Evolutionary conservation across 2,888 invertebrate genomes (phyloP), one percentile per base, ranked within the genome.

Genomic region (Mythimna vitellina): DNA sequence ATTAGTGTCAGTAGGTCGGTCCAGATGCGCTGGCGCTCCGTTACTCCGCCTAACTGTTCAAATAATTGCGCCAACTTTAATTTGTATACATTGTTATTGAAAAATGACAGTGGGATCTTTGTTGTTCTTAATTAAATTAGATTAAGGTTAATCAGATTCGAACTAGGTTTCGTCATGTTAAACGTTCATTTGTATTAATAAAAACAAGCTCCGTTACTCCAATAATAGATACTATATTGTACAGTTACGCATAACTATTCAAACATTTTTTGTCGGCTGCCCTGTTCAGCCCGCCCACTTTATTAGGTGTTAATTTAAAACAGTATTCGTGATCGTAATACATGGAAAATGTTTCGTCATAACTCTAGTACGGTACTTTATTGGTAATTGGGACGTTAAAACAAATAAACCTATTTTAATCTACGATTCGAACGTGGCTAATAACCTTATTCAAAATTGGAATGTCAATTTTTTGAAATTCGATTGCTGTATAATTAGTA

Each of bases 1-100:
- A 93, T 93, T 91, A 91, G 92, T 95, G 96, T 95, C 94, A 96
- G 94, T 96, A 89, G 94, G 96, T 85, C 94, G 93, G 87, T 92
- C 93, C 91, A 93, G 93, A 92, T 94, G 93, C 91, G 89, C 90
- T 82, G 82, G 87, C 87, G 88, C 91, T 93, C 92, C 96, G 96
- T 95, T 96, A 96, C 92, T 78, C 82, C 85, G 83, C 78, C 90
- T 96, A 96, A 96, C 96, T 94, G 96, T 95, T 93, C 87, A 90
- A 91, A 93, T 92, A 92, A 91, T 92, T 90, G 90, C 87, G 82
- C 85, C 85, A 86, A 84, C 86, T 90, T 90, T 93, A 93, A 93
- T 93, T 93, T 91, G 82, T 82, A 83, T 83, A 87, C 87, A 90
- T 91, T 92, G 91, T 90, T 88, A 85, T 84, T 86, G 78, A 82